These are phyloP conservation scores for Cyphomyrmex costatus DNA, from an alignment of 1,140 invertebrate genomes.

Conservation along the genomic window DNA sequence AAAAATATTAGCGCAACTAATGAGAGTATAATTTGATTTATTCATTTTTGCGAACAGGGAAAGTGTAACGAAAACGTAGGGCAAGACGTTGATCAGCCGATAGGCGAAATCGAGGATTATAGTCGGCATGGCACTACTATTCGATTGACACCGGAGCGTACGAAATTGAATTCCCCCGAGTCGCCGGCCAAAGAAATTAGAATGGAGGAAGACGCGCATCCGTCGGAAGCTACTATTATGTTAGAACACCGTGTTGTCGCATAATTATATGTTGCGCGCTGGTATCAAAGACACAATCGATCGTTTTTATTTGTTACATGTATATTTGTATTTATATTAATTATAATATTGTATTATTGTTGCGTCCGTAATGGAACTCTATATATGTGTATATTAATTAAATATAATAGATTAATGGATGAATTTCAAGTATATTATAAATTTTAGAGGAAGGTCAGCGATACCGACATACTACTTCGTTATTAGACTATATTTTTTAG, in stretches of 20 bases:
- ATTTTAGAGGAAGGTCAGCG: no score
- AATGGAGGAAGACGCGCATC: constrained; percentile 59
- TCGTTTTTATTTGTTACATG: constrained; percentile 5
- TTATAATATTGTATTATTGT: constrained; percentile 2
- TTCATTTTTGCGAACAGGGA: constrained; percentile 26
- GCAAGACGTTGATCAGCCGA: constrained; percentile 60
- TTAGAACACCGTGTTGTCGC: neutral
- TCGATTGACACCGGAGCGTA: constrained; percentile 68
- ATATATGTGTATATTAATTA: neutral
- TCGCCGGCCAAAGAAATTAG: constrained; percentile 53
- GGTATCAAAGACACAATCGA: neutral
- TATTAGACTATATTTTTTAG: no score
- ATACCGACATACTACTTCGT: no score
- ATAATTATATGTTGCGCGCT: neutral
- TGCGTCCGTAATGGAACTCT: neutral
- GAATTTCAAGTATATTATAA: no score
- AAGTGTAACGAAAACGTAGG: constrained; percentile 46
- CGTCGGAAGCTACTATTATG: constrained; percentile 62
- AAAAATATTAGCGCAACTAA: neutral
- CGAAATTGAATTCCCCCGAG: constrained; percentile 69
- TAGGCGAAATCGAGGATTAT: constrained; percentile 69
- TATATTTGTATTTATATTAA: constrained; percentile 10
- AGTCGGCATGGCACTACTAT: constrained; percentile 69
- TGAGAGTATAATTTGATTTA: constrained; percentile 26
- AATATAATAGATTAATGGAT: neutral